A percentile compares a stretch with the other conserved stretches of the same genome.
These are phyloP conservation scores for Cisticola juncidis DNA, from an alignment of 2,113 vertebrate species.

Conservation along the genomic window DNA sequence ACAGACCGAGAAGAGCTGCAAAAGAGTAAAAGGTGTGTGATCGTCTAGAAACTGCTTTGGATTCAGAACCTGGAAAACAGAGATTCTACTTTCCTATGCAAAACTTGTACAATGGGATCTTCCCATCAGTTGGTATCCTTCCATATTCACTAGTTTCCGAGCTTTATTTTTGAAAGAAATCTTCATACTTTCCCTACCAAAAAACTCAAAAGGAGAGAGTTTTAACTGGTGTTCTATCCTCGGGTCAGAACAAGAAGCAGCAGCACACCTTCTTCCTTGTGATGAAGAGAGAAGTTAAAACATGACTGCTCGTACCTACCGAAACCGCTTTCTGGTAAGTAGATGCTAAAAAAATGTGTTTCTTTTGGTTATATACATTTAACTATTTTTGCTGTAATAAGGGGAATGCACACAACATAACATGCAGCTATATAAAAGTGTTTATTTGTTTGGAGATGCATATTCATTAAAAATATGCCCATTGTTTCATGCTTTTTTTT, in stretches of 20 bases:
- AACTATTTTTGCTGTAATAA: background rate
- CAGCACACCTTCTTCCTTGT: background rate
- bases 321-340: slow-evolving; percentile 19
- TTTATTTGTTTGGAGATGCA: background rate
- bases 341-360: background rate
- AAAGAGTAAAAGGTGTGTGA: background rate
- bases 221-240: background rate
- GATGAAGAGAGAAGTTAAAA: slow-evolving; percentile 53
- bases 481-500: background rate
- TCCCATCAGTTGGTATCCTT: background rate
- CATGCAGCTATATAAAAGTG: background rate
- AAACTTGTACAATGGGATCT: background rate
- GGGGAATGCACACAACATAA: background rate
- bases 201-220: background rate
- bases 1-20: background rate
- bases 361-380: background rate
- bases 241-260: background rate
- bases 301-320: background rate
- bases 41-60: background rate
- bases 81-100: background rate
- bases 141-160: background rate
- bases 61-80: background rate
- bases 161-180: background rate
- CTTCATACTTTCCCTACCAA: background rate
- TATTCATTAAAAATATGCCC: background rate